Base-by-base conservation (phyloP, 2,888 invertebrate genomes). In the Cosmia trapezina region DNA sequence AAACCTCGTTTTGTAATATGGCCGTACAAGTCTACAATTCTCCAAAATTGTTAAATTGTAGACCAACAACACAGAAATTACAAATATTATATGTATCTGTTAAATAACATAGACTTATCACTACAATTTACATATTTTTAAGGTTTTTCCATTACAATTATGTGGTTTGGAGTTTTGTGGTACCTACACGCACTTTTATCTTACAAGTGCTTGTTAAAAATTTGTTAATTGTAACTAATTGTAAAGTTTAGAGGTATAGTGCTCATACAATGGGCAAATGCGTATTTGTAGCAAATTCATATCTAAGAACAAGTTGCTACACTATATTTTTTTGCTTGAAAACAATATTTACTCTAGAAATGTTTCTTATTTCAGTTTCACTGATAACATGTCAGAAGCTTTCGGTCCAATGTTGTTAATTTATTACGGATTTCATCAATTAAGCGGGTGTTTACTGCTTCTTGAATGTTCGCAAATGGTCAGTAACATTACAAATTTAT, bases 381-480 rank as follows among this genome's bases (percentile, higher is more conserved):
- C 81, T 12, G 37, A 81, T 3, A 9, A 59, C 22, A 60, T 83
- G 41, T 74, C 83, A n/a, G 62, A 56, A 0, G 19, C 68, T 4
- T 83, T 80, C 45, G 84, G 83, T 33, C 61, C 68, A 6, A 49
- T 75, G 8, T 28, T 82, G 19, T 67, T 83, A 0, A 19, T 66
- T 9, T 73, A 67, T 71, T 72, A 70, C 14, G 17, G 12, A 3
- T 84, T 75, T 61, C 77, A 81, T 72, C 82, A 85, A 76, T 69
- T 81, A 1, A 63, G 63, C 37, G 80, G 80, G 7, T 87, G 87
- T 33, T 67, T 87, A 49, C 43, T 85, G 14, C 81, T 87, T 49
- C 43, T 87, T 3, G 87, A 85, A 60, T 75, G 78, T 22, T 81
- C 83, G 6, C 70, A 78, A 71, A 73, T 83, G 79, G 86, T 87